Evolutionary conservation across 1,140 invertebrate species (phyloP).

Genomic region (Drosophila lacteicornis): DNA sequence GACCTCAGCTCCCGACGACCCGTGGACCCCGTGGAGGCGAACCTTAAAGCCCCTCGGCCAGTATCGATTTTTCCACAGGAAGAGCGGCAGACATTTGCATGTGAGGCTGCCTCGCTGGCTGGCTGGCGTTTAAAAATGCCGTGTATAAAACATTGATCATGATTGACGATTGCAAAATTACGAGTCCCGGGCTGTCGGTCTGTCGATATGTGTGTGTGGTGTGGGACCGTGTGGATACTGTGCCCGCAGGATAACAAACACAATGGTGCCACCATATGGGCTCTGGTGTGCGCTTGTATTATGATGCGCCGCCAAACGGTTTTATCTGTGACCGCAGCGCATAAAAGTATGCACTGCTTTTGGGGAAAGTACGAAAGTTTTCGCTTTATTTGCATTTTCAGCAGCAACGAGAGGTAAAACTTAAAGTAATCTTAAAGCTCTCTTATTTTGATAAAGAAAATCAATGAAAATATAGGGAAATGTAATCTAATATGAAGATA

Average conservation of each 20-base stretch:
- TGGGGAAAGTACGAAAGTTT: constrained; percentile 19
- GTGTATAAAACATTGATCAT: constrained; percentile 77
- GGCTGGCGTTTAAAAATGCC: constrained; percentile 52
- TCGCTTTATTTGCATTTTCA: constrained; percentile 32
- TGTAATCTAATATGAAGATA: neutral
- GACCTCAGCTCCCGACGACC: constrained; percentile 41
- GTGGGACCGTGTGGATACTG: constrained; percentile 4
- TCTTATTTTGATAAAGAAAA: neutral
- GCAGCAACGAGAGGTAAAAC: neutral
- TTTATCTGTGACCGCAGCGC: constrained; percentile 52
- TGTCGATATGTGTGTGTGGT: neutral
- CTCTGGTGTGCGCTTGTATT: constrained; percentile 27
- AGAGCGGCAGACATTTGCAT: constrained; percentile 47
- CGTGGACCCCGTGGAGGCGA: constrained; percentile 52
- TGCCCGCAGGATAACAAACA: constrained; percentile 55
- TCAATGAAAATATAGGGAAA: neutral
- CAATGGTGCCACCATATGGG: constrained; percentile 24
- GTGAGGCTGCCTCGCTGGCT: constrained; percentile 4
- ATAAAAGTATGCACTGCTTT: constrained; percentile 45
- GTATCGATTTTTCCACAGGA: constrained; percentile 65
- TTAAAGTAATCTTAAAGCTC: neutral
- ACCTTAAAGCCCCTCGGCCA: constrained; percentile 51
- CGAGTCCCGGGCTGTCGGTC: constrained; percentile 1
- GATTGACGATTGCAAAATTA: constrained; percentile 55
- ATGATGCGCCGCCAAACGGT: constrained; percentile 36